These are phyloP conservation scores for Odocoileus virginianus DNA, from an alignment of 2,113 vertebrate species.

Conservation along the genomic window DNA sequence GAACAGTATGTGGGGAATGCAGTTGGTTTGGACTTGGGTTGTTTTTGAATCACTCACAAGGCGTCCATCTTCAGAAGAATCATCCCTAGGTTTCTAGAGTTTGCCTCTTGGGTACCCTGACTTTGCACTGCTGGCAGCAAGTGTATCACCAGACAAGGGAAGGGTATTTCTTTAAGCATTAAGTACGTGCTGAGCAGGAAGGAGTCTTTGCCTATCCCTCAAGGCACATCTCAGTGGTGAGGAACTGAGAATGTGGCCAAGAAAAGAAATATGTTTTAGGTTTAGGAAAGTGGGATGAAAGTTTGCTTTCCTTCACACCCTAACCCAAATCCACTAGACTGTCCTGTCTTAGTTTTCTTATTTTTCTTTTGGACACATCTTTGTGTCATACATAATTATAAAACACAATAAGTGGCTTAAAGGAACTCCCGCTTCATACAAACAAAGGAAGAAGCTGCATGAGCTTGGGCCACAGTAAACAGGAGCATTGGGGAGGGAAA, in stretches of 20 bases:
- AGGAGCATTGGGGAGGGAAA: neutral
- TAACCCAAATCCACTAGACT: neutral
- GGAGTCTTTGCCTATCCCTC: neutral
- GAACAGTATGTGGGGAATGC: neutral
- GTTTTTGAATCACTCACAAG: constrained; percentile 19
- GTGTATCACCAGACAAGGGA: neutral
- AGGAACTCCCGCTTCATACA: neutral
- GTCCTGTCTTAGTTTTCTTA: neutral
- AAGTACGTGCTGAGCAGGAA: neutral
- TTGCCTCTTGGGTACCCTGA: neutral
- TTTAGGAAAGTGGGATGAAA: neutral
- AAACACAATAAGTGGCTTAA: neutral
- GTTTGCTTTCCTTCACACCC: neutral
- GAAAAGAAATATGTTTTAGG: neutral
- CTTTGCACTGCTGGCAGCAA: neutral
- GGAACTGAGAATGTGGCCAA: neutral
- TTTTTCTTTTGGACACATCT: neutral
- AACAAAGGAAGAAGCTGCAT: neutral
- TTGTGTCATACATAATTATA: neutral
- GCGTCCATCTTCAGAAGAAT: neutral
- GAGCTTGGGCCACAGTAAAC: neutral
- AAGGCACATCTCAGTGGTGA: neutral
- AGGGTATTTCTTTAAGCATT: neutral
- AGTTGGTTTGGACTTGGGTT: neutral
- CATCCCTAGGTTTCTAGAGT: neutral